Base-by-base conservation (phyloP, 2,888 invertebrate species). In the Parnassius orleans region DNA sequence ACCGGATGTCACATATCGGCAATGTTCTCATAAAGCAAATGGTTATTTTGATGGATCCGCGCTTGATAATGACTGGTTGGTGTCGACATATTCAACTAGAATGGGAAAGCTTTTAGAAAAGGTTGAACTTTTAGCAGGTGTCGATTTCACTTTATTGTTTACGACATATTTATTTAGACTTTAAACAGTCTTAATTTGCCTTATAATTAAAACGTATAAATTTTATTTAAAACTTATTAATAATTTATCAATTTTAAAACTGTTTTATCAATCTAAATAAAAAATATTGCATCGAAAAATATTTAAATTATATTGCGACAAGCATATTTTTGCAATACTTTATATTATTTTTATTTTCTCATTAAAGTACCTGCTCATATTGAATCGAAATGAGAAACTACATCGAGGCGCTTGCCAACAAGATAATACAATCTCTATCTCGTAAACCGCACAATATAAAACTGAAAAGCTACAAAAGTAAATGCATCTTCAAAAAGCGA, bases 361-460 rank as follows among this genome's bases (percentile, higher is more conserved):
- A 68, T 67, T 66, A 69, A 70, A 69, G 66, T 77, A 76, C 76
- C 74, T 74, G 72, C 79, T 75, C 74, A 73, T 78, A 77, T 76
- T 72, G 75, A 80, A 84, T 82, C 72, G 82, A 81, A 86, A 84
- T 82, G 81, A 86, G 74, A 81, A 83, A 86, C 77, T 78, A 77
- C 81, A 83, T 82, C 70, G 78, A 79, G 80, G 79, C 76, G 80
- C 81, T 84, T 88, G 86, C 87, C 87, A 88, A 86, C 81, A 84
- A 87, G 83, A 86, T 87, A 87, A 87, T 83, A 84, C 83, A 86
- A 85, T 84, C 81, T 81, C 78, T 76, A 81, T 77, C 83, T 83
- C 81, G 81, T 83, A 83, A 82, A 79, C 81, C 75, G 79, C 79
- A 79, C 79, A 84, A 84, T 84, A 86, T 85, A 84, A 81, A 87